phyloP scores from a whole-genome alignment of 2,797 vertebrate species.

The Centropyge bicolor region DNA sequence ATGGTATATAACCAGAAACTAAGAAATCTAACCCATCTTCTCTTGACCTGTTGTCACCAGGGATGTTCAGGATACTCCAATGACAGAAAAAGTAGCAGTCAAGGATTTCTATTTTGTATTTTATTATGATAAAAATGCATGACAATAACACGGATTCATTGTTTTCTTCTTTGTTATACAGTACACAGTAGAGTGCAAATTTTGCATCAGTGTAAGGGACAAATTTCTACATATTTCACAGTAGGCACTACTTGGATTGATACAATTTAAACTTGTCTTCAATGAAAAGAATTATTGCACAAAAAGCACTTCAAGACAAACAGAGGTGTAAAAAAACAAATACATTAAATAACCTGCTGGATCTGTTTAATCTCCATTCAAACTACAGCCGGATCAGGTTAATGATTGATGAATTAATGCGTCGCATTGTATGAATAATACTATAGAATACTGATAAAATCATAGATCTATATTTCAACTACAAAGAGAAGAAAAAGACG shows the following conservation, averaged over 20 bases:
- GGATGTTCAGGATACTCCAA: not conserved
- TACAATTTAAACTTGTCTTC: constrained; percentile 33
- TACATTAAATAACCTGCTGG: constrained; percentile 17
- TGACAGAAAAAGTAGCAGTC: not conserved
- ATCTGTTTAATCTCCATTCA: constrained; percentile 27
- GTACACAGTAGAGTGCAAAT: constrained; percentile 23
- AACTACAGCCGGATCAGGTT: constrained; percentile 4
- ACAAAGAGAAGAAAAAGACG: not conserved
- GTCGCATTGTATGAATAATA: not conserved
- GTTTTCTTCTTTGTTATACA: constrained; percentile 24
- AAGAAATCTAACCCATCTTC: not conserved
- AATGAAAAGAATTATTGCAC: constrained; percentile 56
- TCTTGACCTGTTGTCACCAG: not conserved
- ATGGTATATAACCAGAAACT: not conserved
- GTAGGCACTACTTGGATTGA: not conserved
- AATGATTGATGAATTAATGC: not conserved
- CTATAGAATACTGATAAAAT: not conserved
- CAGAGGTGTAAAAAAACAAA: constrained; percentile 35
- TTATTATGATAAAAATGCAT: constrained; percentile 18
- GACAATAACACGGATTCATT: not conserved
- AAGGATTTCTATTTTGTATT: constrained; percentile 11
- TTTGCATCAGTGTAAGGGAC: not conserved
- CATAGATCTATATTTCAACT: not conserved
- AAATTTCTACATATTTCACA: constrained; percentile 5
- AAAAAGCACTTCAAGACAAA: constrained; percentile 15